These are phyloP conservation scores for Eulemur albifrons DNA, from an alignment of 2,797 vertebrate genomes.

Conservation along the genomic window DNA sequence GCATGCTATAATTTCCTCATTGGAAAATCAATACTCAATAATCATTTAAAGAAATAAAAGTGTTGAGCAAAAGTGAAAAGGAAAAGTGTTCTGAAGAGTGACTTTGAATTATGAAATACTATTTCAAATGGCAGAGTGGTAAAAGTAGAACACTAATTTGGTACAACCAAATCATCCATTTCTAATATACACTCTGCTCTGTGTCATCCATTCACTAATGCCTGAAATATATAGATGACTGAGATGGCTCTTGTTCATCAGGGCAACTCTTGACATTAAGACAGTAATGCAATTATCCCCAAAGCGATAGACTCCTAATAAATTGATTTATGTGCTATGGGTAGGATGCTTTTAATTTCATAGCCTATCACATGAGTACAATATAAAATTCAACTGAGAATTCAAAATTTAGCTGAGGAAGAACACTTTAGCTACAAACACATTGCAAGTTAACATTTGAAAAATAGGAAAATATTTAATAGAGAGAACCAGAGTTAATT, in stretches of 20 bases:
- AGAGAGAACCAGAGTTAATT: not conserved
- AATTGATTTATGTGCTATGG: conserved; percentile 9
- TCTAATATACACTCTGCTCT: conserved; percentile 21
- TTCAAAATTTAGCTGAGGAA: conserved; percentile 39
- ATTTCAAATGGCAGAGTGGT: conserved; percentile 4
- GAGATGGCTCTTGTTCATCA: conserved; percentile 35
- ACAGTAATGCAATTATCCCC: not conserved
- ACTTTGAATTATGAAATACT: not conserved
- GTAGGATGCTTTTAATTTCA: conserved; percentile 36
- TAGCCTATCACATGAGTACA: not conserved
- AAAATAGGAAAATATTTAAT: conserved; percentile 1
- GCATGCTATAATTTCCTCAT: not conserved
- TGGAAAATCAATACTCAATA: not conserved
- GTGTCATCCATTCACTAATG: not conserved
- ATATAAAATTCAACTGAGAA: not conserved
- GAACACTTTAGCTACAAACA: not conserved
- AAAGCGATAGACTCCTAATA: conserved; percentile 25
- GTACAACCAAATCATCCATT: conserved; percentile 14
- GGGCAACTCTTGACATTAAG: conserved; percentile 32
- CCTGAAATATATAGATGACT: not conserved
- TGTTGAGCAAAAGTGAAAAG: not conserved
- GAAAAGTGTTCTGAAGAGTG: not conserved
- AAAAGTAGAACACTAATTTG: conserved; percentile 35
- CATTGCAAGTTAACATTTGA: not conserved
- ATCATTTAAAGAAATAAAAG: not conserved